These are phyloP conservation scores for Parnassius mnemosyne DNA, from an alignment of 2,888 invertebrate genomes.

Conservation along the genomic window DNA sequence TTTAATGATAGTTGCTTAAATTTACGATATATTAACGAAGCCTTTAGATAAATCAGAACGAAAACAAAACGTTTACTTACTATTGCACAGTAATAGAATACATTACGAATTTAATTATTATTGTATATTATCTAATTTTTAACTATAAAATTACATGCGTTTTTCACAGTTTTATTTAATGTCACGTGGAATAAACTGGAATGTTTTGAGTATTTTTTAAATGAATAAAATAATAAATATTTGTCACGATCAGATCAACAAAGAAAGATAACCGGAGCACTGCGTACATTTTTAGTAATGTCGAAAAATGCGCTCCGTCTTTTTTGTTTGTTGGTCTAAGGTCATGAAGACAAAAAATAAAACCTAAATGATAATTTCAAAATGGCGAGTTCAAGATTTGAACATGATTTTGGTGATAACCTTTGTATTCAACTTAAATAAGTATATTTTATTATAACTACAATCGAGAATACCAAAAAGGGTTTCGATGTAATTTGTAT, in stretches of 20 bases:
- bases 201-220: slow-evolving; percentile 37
- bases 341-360: slow-evolving; percentile 5
- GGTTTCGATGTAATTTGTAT: slow-evolving; percentile 29
- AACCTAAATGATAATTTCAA: slow-evolving; percentile 5
- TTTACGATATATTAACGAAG: slow-evolving; percentile 61
- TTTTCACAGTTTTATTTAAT: slow-evolving; percentile 29
- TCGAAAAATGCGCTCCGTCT: neutral
- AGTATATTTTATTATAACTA: slow-evolving; percentile 10
- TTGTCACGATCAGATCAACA: slow-evolving; percentile 31
- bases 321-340: too few species aligned
- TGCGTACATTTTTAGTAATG: too few species aligned
- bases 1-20: slow-evolving; percentile 61
- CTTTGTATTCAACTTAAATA: slow-evolving; percentile 14
- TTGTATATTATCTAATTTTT: slow-evolving; percentile 54
- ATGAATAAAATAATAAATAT: slow-evolving; percentile 19
- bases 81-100: slow-evolving; percentile 76
- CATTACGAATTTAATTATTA: slow-evolving; percentile 54
- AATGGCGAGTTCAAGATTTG: slow-evolving; percentile 13
- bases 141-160: slow-evolving; percentile 47
- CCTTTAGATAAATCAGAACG: slow-evolving; percentile 48
- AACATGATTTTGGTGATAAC: slow-evolving; percentile 7
- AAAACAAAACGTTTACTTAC: slow-evolving; percentile 56
- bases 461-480: slow-evolving; percentile 15
- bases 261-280: too few species aligned
- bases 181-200: slow-evolving; percentile 31